phyloP scores from a whole-genome alignment of 2,797 vertebrate genomes.

The Pangasius larnaudii region DNA sequence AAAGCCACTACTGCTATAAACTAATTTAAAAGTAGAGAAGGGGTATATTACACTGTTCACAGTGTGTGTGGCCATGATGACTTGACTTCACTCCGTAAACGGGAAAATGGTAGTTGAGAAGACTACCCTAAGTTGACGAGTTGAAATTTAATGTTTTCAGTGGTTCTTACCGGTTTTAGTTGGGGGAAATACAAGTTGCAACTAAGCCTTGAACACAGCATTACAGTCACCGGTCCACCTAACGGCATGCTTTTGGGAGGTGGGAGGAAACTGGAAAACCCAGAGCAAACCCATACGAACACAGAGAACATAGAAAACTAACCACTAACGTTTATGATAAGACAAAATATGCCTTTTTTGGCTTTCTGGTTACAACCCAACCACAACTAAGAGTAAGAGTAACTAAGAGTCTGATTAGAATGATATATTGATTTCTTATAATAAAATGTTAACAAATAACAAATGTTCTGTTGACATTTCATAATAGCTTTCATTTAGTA shows the following conservation, averaged over 20 bases:
- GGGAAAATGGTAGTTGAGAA: background rate
- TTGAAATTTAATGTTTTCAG: background rate
- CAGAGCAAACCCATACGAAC: background rate
- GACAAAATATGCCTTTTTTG: background rate
- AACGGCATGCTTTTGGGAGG: background rate
- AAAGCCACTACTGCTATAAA: background rate
- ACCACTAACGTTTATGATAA: background rate
- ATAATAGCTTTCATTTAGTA: background rate
- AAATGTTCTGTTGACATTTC: background rate
- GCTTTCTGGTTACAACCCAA: background rate
- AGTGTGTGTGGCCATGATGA: background rate
- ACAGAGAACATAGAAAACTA: background rate
- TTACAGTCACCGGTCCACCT: background rate
- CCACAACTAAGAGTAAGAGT: background rate
- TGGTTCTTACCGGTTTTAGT: background rate
- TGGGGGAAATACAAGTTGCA: background rate
- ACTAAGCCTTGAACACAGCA: background rate
- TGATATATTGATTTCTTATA: background rate
- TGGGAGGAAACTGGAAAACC: background rate
- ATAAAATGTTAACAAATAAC: background rate
- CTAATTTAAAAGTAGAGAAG: background rate
- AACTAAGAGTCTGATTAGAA: background rate
- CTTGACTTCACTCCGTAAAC: background rate
- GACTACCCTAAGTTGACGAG: background rate
- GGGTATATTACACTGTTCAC: background rate